phyloP scores from a whole-genome alignment of 64 coral and sea anemone species.

The Exaiptasia diaphana region DNA sequence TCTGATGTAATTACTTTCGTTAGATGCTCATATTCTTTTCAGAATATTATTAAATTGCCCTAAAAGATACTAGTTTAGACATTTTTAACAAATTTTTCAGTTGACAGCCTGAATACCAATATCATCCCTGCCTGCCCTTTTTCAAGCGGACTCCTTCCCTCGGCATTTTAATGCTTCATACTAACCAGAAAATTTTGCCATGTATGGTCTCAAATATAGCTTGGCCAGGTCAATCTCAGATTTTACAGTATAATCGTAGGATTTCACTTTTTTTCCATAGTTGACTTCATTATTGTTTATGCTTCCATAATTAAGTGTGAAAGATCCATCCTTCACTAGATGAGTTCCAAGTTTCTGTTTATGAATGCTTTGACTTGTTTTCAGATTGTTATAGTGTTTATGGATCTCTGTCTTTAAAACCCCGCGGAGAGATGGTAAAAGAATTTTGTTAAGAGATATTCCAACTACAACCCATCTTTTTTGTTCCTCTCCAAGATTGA shows the following conservation, averaged over 20 bases:
- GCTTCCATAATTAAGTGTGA: not conserved
- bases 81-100: too few species aligned
- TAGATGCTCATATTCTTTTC: too few species aligned
- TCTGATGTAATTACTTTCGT: too few species aligned
- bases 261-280: not conserved
- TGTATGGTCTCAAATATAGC: not conserved
- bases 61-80: too few species aligned
- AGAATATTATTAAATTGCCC: too few species aligned
- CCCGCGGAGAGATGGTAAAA: not conserved
- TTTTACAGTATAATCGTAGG: not conserved
- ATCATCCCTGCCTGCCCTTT: too few species aligned
- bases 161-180: too few species aligned
- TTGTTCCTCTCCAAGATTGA: not conserved
- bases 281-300: not conserved
- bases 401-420: not conserved
- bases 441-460: not conserved
- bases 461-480: constrained; percentile 19
- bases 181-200: constrained; percentile 20
- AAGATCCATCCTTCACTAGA: not conserved
- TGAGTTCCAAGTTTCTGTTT: not conserved
- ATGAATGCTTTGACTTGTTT: not conserved
- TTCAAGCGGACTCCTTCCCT: too few species aligned
- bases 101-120: too few species aligned
- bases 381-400: not conserved
- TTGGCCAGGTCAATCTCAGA: not conserved